Evolutionary conservation across 2,888 invertebrate species (phyloP), one percentile per base, ranked within the genome.

Genomic region (Netelia fuscicornis): DNA sequence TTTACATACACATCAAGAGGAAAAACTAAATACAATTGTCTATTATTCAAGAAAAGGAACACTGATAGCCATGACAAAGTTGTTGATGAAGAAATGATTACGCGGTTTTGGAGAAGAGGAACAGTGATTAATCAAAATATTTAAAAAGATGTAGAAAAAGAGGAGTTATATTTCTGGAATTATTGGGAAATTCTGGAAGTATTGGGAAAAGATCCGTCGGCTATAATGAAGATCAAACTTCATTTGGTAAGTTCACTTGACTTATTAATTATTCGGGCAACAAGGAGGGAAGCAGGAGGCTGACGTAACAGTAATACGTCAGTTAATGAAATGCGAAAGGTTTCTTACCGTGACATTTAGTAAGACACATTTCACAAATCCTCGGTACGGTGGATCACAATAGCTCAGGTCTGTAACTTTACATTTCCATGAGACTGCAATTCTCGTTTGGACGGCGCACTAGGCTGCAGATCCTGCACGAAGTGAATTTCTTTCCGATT

Each of bases 51-150:
- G 37, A 37, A 37, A 37, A 6, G 6, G 0, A 37, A 37, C 6
- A 1, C 37, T 37, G 37, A 37, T 37, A 37, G 8, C 37, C 0
- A 37, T 37, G 37, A 37, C 37, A 37, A 37, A 37, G 37, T 8
- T 8, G 37, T 37, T 6, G 37, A 37, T 6, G 37, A 37, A 37
- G 5, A 37, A 37, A 1, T 6, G 37, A 37, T 37, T 30, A 70
- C 23, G 30, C 48, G 11, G 67, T 20, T 58, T 37, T 30, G 90
- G 88, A 88, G 89, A 90, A 87, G 89, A 87, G 87, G 87, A 17
- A 86, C 89, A 91, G 83, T 88, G 74, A 88, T 88, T 89, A 87
- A 89, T 91, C 91, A 90, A 91, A 90, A 90, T 91, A 91, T 89
- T 3, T 3, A 30, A 30, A 30, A 30, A 30, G 30, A 30, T 30